These are phyloP conservation scores for Hydropotes inermis DNA, from an alignment of 2,113 vertebrate genomes.

Conservation along the genomic window DNA sequence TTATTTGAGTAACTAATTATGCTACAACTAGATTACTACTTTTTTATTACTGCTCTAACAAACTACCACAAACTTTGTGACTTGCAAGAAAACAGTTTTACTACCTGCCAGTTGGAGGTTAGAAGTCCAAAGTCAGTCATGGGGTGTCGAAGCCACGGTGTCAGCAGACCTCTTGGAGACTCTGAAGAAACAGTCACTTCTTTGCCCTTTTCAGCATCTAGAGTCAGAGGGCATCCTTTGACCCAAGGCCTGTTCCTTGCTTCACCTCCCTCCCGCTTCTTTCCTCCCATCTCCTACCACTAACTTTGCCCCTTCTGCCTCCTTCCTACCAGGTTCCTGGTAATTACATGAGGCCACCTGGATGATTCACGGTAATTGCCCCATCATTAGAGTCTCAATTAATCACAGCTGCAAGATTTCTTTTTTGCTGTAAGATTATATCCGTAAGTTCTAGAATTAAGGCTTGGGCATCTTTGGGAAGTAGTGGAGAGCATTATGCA, in stretches of 20 bases:
- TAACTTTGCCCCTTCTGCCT: accelerated
- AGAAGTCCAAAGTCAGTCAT: background rate
- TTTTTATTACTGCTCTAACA: background rate
- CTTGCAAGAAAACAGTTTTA: background rate
- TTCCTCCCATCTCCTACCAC: background rate
- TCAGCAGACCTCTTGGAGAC: background rate
- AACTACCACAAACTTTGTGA: background rate
- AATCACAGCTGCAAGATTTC: background rate
- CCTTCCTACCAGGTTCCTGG: background rate
- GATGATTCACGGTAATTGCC: accelerated
- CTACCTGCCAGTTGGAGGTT: background rate
- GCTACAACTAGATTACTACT: background rate
- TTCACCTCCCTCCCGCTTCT: background rate
- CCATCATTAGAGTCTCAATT: background rate
- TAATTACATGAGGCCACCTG: background rate
- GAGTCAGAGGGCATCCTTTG: accelerated
- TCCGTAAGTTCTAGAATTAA: background rate
- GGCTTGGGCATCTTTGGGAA: too few species aligned
- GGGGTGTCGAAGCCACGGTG: too few species aligned
- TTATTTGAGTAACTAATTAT: background rate
- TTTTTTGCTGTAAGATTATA: background rate
- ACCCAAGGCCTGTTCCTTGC: accelerated
- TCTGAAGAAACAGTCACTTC: background rate
- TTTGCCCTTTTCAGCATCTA: background rate
- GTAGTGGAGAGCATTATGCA: background rate